Percentiles rank a stretch among this genome's conserved stretches.
phyloP scores from a whole-genome alignment of 1,140 invertebrate species.

The Reticulitermes speratus region DNA sequence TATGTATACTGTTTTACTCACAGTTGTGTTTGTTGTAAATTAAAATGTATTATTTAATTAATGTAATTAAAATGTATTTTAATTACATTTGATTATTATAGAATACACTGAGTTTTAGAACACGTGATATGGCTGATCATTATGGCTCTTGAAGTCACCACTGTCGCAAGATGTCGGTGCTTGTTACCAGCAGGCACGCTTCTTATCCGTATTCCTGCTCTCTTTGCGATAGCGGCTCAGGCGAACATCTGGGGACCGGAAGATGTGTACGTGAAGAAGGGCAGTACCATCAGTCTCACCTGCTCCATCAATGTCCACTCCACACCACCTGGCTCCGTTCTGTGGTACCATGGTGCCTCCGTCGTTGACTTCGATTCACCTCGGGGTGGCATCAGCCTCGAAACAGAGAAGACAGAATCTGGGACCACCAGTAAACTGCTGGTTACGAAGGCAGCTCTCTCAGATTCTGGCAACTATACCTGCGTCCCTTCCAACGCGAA shows the following conservation, averaged over 20 bases:
- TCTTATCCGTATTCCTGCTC: not conserved
- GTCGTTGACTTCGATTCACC: slow-evolving; percentile 85
- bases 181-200: not conserved
- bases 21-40: too few species aligned
- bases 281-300: slow-evolving; percentile 85
- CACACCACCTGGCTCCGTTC: slow-evolving; percentile 72
- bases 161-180: not conserved
- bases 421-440: slow-evolving; percentile 86
- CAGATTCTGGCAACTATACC: slow-evolving; percentile 87
- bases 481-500: slow-evolving; percentile 85
- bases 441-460: slow-evolving; percentile 79
- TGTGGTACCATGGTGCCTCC: slow-evolving; percentile 78
- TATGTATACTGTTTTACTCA: too few species aligned
- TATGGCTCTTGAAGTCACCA: not conserved
- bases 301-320: slow-evolving; percentile 86
- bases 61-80: too few species aligned
- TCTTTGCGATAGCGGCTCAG: slow-evolving; percentile 66
- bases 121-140: too few species aligned
- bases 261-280: slow-evolving; percentile 85
- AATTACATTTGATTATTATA: too few species aligned
- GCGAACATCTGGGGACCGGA: slow-evolving; percentile 82
- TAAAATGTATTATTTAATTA: too few species aligned
- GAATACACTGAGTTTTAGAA: too few species aligned
- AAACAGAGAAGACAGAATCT: slow-evolving; percentile 86
- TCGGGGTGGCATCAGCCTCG: slow-evolving; percentile 80